A percentile compares a stretch with the other conserved stretches of the same genome.
Conservation (phyloP, 35 echinoderm and acorn worm genomes). For the Chiridota heheva region DNA sequence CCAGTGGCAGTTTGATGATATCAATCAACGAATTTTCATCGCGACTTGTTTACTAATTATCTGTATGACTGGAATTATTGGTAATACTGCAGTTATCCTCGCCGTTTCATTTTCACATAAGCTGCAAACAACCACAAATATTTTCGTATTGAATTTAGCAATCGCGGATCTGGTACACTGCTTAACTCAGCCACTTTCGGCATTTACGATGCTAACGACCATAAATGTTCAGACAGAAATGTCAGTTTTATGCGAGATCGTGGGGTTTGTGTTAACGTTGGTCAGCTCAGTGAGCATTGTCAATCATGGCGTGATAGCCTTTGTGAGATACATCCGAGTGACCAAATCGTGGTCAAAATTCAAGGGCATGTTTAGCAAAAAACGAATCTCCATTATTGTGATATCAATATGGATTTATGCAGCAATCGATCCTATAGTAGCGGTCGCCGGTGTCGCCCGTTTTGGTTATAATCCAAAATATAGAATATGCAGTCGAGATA, state of each 20-base stretch:
- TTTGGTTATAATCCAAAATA: conserved; percentile 7
- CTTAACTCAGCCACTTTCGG: conserved; percentile 13
- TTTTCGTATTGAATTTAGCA: conserved; percentile 37
- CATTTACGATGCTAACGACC: conserved; percentile 13
- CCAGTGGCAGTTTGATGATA: conserved; percentile 31
- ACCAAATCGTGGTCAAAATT: conserved; percentile 22
- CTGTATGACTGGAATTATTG: conserved; percentile 3
- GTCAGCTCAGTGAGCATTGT: conserved; percentile 30
- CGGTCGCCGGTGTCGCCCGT: neutral
- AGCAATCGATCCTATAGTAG: neutral
- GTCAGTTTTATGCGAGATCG: neutral
- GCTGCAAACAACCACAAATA: conserved; percentile 26
- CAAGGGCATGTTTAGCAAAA: conserved; percentile 12
- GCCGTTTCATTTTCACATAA: conserved; percentile 25
- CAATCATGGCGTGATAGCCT: conserved; percentile 18
- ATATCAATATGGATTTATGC: conserved; percentile 18
- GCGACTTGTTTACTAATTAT: conserved; percentile 13
- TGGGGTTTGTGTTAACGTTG: neutral
- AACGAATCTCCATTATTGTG: neutral
- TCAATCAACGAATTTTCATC: conserved; percentile 9
- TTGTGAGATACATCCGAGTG: conserved; percentile 16
- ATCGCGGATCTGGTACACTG: conserved; percentile 16
- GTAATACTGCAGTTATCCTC: conserved; percentile 11
- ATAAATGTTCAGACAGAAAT: neutral
- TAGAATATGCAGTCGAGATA: conserved; percentile 30